Base-by-base conservation (phyloP, 2,888 invertebrate genomes). In the Cosmopolites sordidus region DNA sequence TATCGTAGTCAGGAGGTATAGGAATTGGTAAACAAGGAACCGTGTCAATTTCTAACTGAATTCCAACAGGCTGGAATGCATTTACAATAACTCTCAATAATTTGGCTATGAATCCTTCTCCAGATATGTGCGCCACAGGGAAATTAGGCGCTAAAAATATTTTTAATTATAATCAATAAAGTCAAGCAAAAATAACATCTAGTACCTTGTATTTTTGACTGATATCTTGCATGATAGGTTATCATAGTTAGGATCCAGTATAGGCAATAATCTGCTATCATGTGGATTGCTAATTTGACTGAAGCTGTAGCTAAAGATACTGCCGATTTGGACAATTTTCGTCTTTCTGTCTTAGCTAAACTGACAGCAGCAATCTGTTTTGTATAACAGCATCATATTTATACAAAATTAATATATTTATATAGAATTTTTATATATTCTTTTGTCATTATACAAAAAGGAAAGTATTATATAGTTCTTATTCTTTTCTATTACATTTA, bases 11-110 rank as follows among this genome's bases (percentile, higher is more conserved):
- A 0, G 89, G 88, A 1, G 81, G 79, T 43, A 78, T 74, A 0
- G 92, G 90, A 55, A 83, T 79, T 0, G 92, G 92, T 0, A 92
- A 76, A 66, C 93, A 93, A 0, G 82, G 77, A 1, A 81, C 71
- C 0, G 84, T 79, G 62, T 86, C 83, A 3, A 86, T 69, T 43
- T 80, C 77, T 33, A 75, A 67, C 17, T 76, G 73, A 29, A 77
- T 67, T 0, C 75, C 74, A 9, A 78, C 52, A 0, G 83, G 83
- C 41, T 78, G 77, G 60, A 86, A 83, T 0, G 83, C 78, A 43
- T 76, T 76, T 0, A 83, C 79, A 30, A 86, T 78, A 16, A 80
- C 79, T 30, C 77, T 74, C 61, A 85, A 81, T 48, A 87, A 77
- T 51, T 83, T 82, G 0, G 85, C 81, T 39, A 87, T 71, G 48